phyloP scores from a whole-genome alignment of 1,140 invertebrate genomes.

The Riptortus pedestris region DNA sequence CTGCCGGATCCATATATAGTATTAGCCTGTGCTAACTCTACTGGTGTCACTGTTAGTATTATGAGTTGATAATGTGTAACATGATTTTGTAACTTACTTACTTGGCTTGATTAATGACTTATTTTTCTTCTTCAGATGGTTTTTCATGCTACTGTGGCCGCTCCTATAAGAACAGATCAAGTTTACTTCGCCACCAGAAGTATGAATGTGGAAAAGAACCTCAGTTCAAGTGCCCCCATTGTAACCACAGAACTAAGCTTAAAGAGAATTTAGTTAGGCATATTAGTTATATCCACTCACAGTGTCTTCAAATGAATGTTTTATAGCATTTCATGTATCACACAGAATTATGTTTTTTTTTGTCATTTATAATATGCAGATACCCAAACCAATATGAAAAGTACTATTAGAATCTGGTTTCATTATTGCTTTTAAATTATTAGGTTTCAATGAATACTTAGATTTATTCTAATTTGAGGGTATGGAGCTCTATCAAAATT shows the following conservation, averaged over 20 bases:
- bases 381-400: neutral
- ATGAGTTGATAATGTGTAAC: too few relatives aligned
- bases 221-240: conserved; percentile 41
- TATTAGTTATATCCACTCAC: too few relatives aligned
- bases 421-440: too few relatives aligned
- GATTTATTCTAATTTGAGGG: too few relatives aligned
- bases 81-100: too few relatives aligned
- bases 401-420: neutral
- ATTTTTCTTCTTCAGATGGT: too few relatives aligned
- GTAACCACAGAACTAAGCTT: conserved; percentile 35
- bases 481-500: too few relatives aligned
- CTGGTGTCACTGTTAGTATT: too few relatives aligned
- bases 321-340: neutral
- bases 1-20: too few relatives aligned
- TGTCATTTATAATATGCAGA: neutral
- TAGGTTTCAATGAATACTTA: too few relatives aligned
- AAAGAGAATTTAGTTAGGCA: neutral
- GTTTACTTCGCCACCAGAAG: conserved; percentile 39
- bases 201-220: conserved; percentile 43
- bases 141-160: conserved; percentile 38
- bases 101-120: too few relatives aligned
- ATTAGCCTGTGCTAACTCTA: too few relatives aligned
- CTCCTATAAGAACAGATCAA: conserved; percentile 39
- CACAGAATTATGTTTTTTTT: neutral
- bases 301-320: neutral